These are phyloP conservation scores for Oryzias sinensis DNA, from an alignment of 2,797 vertebrate genomes.

Conservation along the genomic window DNA sequence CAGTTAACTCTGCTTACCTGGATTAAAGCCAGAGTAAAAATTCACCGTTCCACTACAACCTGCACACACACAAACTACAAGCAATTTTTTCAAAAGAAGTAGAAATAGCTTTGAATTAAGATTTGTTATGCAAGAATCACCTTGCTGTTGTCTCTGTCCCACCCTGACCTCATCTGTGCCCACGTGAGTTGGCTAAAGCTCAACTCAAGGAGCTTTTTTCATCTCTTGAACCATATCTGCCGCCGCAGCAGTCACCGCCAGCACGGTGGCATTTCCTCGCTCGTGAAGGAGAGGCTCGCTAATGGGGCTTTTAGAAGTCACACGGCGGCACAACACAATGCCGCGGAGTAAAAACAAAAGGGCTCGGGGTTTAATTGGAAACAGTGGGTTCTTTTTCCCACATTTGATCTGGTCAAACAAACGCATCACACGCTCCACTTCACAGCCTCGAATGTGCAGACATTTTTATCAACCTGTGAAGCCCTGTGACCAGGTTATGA, in stretches of 20 bases:
- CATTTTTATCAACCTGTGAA: conserved; percentile 38
- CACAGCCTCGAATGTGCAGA: conserved; percentile 31
- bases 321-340: conserved; percentile 18
- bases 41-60: background rate
- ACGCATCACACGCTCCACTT: conserved; percentile 65
- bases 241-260: conserved; percentile 23
- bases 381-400: conserved; percentile 71
- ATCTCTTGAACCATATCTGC: conserved; percentile 22
- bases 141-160: conserved; percentile 43
- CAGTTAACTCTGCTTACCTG: conserved; percentile 58
- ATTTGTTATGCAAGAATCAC: conserved; percentile 30
- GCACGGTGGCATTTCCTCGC: conserved; percentile 8
- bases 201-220: conserved; percentile 66
- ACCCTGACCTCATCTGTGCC: conserved; percentile 33
- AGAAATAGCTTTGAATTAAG: background rate
- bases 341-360: conserved; percentile 42
- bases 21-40: conserved; percentile 9
- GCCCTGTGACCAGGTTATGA: conserved; percentile 36
- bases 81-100: background rate
- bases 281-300: conserved; percentile 42
- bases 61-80: background rate
- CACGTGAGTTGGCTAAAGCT: conserved; percentile 65
- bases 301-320: conserved; percentile 51
- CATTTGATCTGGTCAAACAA: conserved; percentile 50
- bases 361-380: conserved; percentile 57